Evolutionary conservation across 2,797 vertebrate species (phyloP), one percentile per base, ranked within the genome.

Genomic region (Clarias fuscus): DNA sequence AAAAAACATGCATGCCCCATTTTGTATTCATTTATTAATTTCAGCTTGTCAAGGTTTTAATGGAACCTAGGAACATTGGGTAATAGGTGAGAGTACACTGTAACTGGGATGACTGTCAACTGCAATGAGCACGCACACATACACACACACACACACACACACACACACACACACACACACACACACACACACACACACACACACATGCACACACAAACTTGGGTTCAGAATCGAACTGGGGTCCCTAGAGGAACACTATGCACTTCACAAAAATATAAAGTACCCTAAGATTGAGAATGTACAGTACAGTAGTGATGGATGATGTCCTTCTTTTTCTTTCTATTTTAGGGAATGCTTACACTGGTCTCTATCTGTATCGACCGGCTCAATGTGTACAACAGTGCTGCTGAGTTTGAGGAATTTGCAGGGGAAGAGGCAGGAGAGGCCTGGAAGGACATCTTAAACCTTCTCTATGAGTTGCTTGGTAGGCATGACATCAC

Each of bases 301-400:
- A 61, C 6, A 43, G 77, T 33, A 61, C 6, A 43, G 24, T 37
- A 58, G 7, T 86, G 40, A 30, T 83, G 22, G 22, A 75, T 81
- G 33, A 84, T 59, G 75, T 59, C 48, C 15, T 17, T 78, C 77
- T 67, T 61, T 83, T 27, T 77, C 27, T 15, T n/a, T 43, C 83
- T 88, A 87, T 72, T 86, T 84, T 89, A 99, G 98, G 98, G 98
- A 90, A 99, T 99, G 98, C 93, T 99, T 92, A 92, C 95, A 48
- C 94, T 99, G 22, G 96, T 99, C 90, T 96, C 97, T 87, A 97
- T 97, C 83, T 99, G 97, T 95, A 99, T 99, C 5, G 98, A 99
- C 93, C 97, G 97, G 62, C 94, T 99, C 89, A 99, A 99, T 84
- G 91, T 98, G 90, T 99, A 98, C 93, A 95, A 97, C 91, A 98